These are phyloP conservation scores for Stenichneumon culpator DNA, from an alignment of 2,888 invertebrate species.

Conservation along the genomic window DNA sequence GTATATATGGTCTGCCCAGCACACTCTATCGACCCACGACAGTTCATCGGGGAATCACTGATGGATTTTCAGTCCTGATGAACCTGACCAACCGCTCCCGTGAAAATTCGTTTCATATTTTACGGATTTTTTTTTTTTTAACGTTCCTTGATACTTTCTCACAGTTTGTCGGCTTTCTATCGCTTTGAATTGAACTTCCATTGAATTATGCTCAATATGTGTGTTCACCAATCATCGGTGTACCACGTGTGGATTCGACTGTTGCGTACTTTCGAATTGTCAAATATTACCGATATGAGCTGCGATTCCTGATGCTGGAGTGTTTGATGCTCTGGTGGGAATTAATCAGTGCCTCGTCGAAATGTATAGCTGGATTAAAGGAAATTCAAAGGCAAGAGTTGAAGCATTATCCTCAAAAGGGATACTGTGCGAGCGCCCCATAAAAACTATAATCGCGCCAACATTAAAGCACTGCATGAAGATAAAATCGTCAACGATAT, in stretches of 20 bases:
- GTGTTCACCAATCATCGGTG: slow-evolving; percentile 19
- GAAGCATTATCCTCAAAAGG: no score
- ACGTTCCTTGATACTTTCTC: background rate
- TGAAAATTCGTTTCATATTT: background rate
- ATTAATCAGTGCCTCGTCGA: background rate
- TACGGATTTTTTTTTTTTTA: background rate
- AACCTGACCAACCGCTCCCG: background rate
- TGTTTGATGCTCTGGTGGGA: background rate
- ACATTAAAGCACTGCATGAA: no score
- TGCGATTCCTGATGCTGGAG: background rate
- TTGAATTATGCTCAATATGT: background rate
- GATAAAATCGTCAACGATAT: no score
- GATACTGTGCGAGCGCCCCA: background rate
- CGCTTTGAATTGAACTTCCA: background rate
- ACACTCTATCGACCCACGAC: background rate
- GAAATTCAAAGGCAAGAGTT: no score
- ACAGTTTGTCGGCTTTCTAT: background rate
- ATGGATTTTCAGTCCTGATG: background rate
- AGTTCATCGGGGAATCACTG: slow-evolving; percentile 22
- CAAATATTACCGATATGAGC: background rate
- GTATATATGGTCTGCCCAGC: background rate
- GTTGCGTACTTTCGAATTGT: slow-evolving; percentile 26
- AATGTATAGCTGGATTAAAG: background rate
- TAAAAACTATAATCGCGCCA: no score
- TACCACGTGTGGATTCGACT: slow-evolving; percentile 15